Evolutionary conservation across 2,113 vertebrate genomes (phyloP).

Genomic region (Saccopteryx leptura): DNA sequence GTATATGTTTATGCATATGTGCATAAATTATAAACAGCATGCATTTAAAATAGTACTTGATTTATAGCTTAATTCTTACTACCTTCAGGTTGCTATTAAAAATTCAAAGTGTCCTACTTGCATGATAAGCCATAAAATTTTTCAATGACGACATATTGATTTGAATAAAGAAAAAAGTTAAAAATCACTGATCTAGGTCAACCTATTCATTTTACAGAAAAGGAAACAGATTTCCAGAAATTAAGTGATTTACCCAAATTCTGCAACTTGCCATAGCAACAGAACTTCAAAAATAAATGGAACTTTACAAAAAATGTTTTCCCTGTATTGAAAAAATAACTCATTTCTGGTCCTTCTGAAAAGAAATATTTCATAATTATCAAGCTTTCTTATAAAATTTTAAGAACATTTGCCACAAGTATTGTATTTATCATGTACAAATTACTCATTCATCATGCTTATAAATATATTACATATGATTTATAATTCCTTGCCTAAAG

Average conservation of each 20-base stretch:
- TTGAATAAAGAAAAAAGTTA: constrained; percentile 46
- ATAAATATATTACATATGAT: constrained; percentile 9
- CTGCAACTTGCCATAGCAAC: constrained; percentile 58
- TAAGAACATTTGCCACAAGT: background rate
- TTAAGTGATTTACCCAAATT: constrained; percentile 54
- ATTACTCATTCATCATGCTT: background rate
- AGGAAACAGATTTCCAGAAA: constrained; percentile 41
- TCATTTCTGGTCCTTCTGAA: background rate
- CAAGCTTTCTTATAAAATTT: constrained; percentile 42
- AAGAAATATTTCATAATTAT: constrained; percentile 14
- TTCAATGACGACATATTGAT: background rate
- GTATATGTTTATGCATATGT: background rate
- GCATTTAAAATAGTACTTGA: constrained; percentile 20
- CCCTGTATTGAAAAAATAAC: constrained; percentile 29
- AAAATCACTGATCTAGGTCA: constrained; percentile 50
- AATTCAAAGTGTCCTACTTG: background rate
- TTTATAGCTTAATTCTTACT: constrained; percentile 40
- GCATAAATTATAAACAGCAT: background rate
- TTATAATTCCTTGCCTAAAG: background rate
- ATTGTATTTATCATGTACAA: background rate
- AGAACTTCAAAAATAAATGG: constrained; percentile 65
- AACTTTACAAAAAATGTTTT: constrained; percentile 39
- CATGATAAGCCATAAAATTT: background rate
- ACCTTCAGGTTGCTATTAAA: background rate
- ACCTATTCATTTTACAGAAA: constrained; percentile 45